Conservation (phyloP, 2,113 vertebrate species). For the Nycticorax nycticorax region DNA sequence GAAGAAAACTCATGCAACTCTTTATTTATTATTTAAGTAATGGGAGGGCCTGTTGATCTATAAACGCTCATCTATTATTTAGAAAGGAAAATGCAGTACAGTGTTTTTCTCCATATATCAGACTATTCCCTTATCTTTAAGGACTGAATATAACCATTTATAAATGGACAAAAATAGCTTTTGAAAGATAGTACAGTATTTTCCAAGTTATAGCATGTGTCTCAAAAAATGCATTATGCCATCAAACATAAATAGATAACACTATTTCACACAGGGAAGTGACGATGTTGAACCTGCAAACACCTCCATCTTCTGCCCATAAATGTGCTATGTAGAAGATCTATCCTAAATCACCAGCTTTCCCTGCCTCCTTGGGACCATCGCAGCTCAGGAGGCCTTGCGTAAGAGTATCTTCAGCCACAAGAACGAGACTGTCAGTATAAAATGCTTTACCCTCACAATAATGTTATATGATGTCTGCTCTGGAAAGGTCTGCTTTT, state of each 20-base stretch:
- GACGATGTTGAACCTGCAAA: background rate
- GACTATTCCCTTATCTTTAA: background rate
- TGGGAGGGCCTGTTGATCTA: background rate
- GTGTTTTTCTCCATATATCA: background rate
- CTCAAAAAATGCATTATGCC: background rate
- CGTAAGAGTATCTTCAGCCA: background rate
- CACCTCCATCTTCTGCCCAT: background rate
- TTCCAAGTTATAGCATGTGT: background rate
- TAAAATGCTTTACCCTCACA: background rate
- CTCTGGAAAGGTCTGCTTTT: background rate
- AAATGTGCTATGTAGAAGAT: background rate
- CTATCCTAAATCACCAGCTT: background rate
- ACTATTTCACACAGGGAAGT: background rate
- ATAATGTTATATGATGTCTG: background rate
- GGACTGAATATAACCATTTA: background rate
- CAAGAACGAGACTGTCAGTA: background rate
- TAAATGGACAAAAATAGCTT: background rate
- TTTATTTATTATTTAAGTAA: conserved; percentile 17
- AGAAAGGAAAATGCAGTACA: background rate
- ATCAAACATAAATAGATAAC: background rate
- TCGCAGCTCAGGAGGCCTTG: background rate
- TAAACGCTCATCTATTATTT: conserved; percentile 7
- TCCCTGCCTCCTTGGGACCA: fast-evolving
- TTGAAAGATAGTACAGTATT: background rate
- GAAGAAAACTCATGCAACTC: background rate